Evolutionary conservation across 1,140 invertebrate species (phyloP), one percentile per base, ranked within the genome.

Genomic region (Drosophila sproati): DNA sequence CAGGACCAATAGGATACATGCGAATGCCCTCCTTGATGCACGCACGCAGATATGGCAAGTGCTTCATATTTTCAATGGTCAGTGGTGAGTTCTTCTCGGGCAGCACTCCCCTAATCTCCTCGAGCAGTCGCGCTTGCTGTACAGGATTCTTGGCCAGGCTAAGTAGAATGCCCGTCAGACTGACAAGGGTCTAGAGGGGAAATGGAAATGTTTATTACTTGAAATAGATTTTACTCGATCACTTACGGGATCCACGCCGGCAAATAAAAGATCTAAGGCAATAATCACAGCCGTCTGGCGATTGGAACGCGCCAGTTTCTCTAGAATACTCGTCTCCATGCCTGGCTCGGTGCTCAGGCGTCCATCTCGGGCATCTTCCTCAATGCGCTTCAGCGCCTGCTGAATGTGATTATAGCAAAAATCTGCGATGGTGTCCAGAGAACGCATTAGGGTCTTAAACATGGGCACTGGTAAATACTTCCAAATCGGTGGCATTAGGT

Each of bases 1-100:
- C 94, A 0, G 93, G 80, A 0, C 93, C 92, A 2, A 95, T 92
- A 2, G 95, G 94, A 81, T 94, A 92, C 7, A 95, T 63, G 56
- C 95, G 93, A 37, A 95, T 93, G 2, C 94, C 93, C 89, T 96
- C 95, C 83, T 95, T 96, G 12, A 96, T 93, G 66, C 94, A 95
- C 8, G 95, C 95, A 69, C 94, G 94, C 2, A 96, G 74, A 76
- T 96, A 96, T 0, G 93, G 93, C 69, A 95, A 91, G 50, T 94
- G 90, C 34, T 93, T 92, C 39, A 96, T 88, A 8, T 91, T 92
- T 3, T 95, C 92, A 2, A 92, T 90, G 31, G 94, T 95, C 10
- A 96, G 78, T 0, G 85, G 77, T 4, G 93, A 91, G 67, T 92
- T 70, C 80, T 94, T 93, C 5, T 91, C 47, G 4, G 94, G 93